Conservation (phyloP, 2,888 invertebrate species). For the Nemurella pictetii region DNA sequence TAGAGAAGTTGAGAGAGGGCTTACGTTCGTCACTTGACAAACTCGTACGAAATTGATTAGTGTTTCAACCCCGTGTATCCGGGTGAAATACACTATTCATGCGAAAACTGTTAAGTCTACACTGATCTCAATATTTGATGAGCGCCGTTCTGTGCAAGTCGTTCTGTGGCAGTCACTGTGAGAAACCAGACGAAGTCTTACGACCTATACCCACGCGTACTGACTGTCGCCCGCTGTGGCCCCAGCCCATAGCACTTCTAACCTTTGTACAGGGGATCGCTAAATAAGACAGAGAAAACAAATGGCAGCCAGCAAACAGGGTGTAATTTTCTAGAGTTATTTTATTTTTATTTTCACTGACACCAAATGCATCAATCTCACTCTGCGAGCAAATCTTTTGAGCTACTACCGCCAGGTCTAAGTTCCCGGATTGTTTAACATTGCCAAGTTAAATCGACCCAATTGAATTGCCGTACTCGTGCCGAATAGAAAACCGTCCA, state of each 20-base stretch:
- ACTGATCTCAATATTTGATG: conserved; percentile 33
- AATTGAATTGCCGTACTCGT: not conserved
- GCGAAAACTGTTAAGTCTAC: conserved; percentile 14
- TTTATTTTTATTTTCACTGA: not conserved
- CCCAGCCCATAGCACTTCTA: too few species aligned
- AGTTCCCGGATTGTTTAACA: not conserved
- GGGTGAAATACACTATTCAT: conserved; percentile 19
- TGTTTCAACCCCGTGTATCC: not conserved
- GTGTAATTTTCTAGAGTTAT: not conserved
- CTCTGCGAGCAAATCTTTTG: not conserved
- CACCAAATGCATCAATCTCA: conserved; percentile 9
- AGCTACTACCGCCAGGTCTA: not conserved
- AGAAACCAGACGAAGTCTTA: too few species aligned
- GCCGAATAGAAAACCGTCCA: too few species aligned
- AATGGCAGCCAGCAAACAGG: not conserved
- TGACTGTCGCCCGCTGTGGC: too few species aligned
- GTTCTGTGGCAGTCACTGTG: too few species aligned
- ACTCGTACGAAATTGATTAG: not conserved
- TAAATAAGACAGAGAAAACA: not conserved
- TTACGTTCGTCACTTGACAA: not conserved
- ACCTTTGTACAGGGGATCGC: too few species aligned
- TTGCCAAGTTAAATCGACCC: not conserved
- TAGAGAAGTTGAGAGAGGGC: not conserved
- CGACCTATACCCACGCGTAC: too few species aligned
- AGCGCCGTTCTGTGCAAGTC: not conserved